A percentile compares a stretch with the other conserved stretches of the same genome.
Evolutionary conservation across 2,888 invertebrate genomes (phyloP).

Genomic region (Nomada hirtipes): DNA sequence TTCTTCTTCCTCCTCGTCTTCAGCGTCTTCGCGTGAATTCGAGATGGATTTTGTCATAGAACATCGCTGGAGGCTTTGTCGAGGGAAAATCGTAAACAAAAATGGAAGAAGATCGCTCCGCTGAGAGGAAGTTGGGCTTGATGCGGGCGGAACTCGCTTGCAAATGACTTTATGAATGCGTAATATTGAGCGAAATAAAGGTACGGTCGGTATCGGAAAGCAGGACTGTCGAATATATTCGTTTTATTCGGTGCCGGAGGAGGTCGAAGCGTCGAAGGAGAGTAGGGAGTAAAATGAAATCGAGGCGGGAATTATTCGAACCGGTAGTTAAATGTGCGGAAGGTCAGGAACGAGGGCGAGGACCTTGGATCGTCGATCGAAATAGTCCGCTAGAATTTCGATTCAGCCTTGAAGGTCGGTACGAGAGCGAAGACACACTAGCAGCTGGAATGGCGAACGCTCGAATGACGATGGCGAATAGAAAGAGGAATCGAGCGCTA

Average conservation of each 20-base stretch:
- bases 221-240: neutral
- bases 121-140: neutral
- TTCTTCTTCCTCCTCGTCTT: neutral
- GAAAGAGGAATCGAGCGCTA: constrained; percentile 4
- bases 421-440: constrained; percentile 35
- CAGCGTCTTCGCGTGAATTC: neutral
- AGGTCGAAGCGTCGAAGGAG: neutral
- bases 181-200: no score
- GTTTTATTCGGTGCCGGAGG: neutral
- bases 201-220: no score
- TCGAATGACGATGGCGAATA: constrained; percentile 26
- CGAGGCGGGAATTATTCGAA: constrained; percentile 45
- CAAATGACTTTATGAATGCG: no score
- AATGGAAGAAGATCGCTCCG: neutral
- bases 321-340: constrained; percentile 56
- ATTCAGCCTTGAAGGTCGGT: constrained; percentile 56
- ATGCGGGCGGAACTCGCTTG: constrained; percentile 1
- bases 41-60: neutral
- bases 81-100: no score
- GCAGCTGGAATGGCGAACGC: constrained; percentile 19
- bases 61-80: neutral
- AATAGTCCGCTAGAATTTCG: constrained; percentile 58
- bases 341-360: constrained; percentile 58
- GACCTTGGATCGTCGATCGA: constrained; percentile 60
- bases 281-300: constrained; percentile 42